These are phyloP conservation scores for Varanus salvator DNA, from an alignment of 2,113 vertebrate genomes.

Conservation along the genomic window DNA sequence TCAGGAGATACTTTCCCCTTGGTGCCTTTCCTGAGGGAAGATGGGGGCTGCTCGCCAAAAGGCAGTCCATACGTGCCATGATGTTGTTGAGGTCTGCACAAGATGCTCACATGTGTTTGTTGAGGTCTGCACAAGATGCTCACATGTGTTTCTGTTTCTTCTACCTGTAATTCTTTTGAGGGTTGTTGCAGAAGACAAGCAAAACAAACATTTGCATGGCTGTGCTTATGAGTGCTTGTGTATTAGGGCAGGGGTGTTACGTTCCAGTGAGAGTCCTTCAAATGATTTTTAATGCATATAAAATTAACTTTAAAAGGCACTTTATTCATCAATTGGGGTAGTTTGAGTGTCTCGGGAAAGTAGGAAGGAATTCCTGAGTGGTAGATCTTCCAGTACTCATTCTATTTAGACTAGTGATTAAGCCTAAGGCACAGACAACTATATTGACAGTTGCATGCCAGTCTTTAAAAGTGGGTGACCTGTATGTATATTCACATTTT, in stretches of 20 bases:
- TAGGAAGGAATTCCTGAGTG: neutral
- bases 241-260: neutral
- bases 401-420: conserved; percentile 40
- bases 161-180: too few species aligned
- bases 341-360: neutral
- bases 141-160: too few species aligned
- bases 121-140: too few species aligned
- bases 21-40: too few species aligned
- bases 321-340: neutral
- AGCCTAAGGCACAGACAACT: conserved; percentile 28
- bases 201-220: neutral
- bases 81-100: too few species aligned
- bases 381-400: neutral
- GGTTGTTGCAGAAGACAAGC: neutral
- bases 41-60: too few species aligned
- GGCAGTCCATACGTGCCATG: too few species aligned
- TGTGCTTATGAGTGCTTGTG: neutral
- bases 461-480: conserved; percentile 36
- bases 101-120: too few species aligned
- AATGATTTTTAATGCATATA: neutral
- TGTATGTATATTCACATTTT: neutral
- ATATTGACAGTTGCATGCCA: conserved; percentile 54
- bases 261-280: neutral
- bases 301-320: neutral
- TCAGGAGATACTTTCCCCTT: too few species aligned